phyloP scores from a whole-genome alignment of 1,140 invertebrate species.

The Drosophila pruinosa region DNA sequence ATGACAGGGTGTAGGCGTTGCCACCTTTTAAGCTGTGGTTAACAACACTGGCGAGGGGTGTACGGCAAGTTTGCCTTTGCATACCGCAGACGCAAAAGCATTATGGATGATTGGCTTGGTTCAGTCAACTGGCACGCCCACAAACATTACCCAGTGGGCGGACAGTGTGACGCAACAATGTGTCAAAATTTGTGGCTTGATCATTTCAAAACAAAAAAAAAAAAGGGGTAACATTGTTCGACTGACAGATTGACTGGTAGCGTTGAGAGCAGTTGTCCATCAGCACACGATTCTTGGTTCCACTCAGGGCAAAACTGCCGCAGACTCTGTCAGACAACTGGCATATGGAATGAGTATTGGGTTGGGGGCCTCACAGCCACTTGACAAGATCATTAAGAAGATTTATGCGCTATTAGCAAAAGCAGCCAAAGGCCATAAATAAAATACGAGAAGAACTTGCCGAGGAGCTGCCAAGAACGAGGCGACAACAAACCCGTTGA shows the following conservation, averaged over 20 bases:
- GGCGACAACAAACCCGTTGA: conserved; percentile 67
- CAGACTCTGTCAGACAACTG: background rate
- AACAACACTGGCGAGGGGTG: conserved; percentile 1
- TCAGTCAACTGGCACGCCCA: conserved; percentile 45
- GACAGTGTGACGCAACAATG: conserved; percentile 60
- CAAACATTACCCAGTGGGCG: background rate
- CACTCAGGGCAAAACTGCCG: conserved; percentile 13
- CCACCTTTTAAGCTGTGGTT: conserved; percentile 23
- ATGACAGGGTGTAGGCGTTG: conserved; percentile 16
- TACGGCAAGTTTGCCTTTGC: conserved; percentile 2
- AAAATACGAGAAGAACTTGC: conserved; percentile 53
- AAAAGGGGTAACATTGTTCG: conserved; percentile 40
- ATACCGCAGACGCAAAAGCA: conserved; percentile 46
- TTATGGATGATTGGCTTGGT: conserved; percentile 69
- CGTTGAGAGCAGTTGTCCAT: conserved; percentile 68
- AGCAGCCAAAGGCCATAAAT: conserved; percentile 72
- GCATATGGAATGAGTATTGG: conserved; percentile 5
- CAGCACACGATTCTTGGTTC: conserved; percentile 25
- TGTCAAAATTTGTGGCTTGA: conserved; percentile 35
- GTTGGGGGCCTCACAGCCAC: conserved; percentile 49
- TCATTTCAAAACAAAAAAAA: conserved; percentile 31
- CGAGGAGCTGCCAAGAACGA: conserved; percentile 31
- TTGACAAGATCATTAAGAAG: conserved; percentile 82
- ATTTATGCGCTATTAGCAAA: conserved; percentile 81
- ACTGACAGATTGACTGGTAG: conserved; percentile 65